Conservation (phyloP, 2,797 vertebrate species). For the Nyctibius grandis region DNA sequence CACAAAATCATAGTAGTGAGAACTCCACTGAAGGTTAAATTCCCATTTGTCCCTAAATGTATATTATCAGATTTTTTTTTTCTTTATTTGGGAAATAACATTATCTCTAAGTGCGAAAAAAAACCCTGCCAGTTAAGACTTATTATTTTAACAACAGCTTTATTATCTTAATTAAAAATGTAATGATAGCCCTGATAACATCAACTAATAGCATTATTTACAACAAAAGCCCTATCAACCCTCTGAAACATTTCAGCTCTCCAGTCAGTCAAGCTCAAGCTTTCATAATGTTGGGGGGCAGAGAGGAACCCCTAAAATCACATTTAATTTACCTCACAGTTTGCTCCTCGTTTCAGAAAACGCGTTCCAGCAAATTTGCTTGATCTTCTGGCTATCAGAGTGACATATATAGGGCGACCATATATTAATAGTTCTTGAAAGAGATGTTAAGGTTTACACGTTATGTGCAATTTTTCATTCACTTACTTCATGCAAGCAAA, state of each 20-base stretch:
- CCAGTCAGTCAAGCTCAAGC: background rate
- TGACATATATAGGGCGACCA: constrained; percentile 92
- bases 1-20: background rate
- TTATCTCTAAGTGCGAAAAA: background rate
- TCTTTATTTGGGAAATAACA: background rate
- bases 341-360: constrained; percentile 95
- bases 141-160: background rate
- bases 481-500: background rate
- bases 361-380: constrained; percentile 96
- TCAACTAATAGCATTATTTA: background rate
- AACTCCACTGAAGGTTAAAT: background rate
- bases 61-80: background rate
- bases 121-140: background rate
- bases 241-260: background rate
- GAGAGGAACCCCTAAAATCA: background rate
- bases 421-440: constrained; percentile 92
- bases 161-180: background rate
- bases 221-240: background rate
- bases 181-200: background rate
- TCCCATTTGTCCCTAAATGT: background rate
- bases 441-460: constrained; percentile 73
- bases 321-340: constrained; percentile 85
- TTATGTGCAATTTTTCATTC: background rate
- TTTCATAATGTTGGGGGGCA: background rate
- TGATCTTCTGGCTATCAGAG: constrained; percentile 94